Evolutionary conservation across 1,140 invertebrate species (phyloP).

Genomic region (Pissodes strobi): DNA sequence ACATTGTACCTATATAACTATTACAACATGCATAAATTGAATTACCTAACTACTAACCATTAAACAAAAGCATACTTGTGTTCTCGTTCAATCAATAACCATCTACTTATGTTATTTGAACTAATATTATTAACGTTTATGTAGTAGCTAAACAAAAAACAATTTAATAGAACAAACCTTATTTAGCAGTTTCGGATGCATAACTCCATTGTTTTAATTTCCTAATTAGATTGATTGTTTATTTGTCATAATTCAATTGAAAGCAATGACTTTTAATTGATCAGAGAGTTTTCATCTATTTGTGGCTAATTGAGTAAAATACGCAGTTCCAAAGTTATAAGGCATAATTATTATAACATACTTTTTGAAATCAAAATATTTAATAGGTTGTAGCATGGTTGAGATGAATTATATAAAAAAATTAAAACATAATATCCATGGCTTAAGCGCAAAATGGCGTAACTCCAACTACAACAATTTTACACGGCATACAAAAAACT

Average conservation of each 20-base stretch:
- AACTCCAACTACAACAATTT: too few relatives aligned
- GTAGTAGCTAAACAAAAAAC: slow-evolving; percentile 10
- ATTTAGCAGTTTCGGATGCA: slow-evolving; percentile 13
- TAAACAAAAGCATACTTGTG: not conserved
- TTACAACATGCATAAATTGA: not conserved
- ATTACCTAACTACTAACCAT: not conserved
- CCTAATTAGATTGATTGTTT: slow-evolving; percentile 7
- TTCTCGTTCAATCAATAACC: not conserved
- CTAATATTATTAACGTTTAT: not conserved
- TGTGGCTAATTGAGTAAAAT: too few relatives aligned
- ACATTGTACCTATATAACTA: too few relatives aligned
- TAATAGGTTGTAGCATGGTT: too few relatives aligned
- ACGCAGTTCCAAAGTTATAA: too few relatives aligned
- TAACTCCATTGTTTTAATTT: slow-evolving; percentile 21
- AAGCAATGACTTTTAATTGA: slow-evolving; percentile 6
- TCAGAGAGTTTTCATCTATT: too few relatives aligned
- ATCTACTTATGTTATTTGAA: slow-evolving; percentile 6
- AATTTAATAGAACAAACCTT: slow-evolving; percentile 17
- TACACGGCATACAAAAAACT: too few relatives aligned
- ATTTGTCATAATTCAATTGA: slow-evolving; percentile 27
- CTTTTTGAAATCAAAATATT: too few relatives aligned
- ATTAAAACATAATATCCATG: too few relatives aligned
- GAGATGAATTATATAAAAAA: not conserved
- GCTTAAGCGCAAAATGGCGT: too few relatives aligned
- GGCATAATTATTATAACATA: too few relatives aligned